phyloP scores from a whole-genome alignment of 2,113 vertebrate species.

The Bufo bufo region DNA sequence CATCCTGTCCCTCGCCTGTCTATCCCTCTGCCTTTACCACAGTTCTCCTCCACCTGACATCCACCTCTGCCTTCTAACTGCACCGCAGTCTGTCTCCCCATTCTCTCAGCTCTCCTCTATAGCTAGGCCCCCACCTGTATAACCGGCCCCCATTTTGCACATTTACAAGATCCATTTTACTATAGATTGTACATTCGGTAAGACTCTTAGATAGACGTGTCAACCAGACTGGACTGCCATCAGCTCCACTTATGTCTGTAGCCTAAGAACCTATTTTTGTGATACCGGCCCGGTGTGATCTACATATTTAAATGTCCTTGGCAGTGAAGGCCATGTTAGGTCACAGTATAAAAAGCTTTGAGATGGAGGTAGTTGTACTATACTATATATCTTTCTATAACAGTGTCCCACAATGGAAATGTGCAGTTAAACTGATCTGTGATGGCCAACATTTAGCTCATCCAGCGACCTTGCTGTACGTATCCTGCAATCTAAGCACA shows the following conservation, averaged over 20 bases:
- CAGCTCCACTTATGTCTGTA: too few species aligned
- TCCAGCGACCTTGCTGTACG: not conserved
- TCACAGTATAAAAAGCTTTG: not conserved
- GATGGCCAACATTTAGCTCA: not conserved
- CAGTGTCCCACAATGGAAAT: not conserved
- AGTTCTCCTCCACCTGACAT: too few species aligned
- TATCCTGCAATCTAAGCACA: not conserved
- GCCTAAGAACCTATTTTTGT: too few species aligned
- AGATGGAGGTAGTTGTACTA: not conserved
- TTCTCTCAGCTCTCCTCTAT: too few species aligned
- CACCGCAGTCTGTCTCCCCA: not conserved
- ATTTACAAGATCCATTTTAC: too few species aligned
- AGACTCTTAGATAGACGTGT: too few species aligned
- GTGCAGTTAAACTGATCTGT: not conserved
- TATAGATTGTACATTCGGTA: too few species aligned
- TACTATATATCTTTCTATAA: not conserved
- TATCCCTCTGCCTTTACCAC: not conserved
- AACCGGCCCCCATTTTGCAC: not conserved
- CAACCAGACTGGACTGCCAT: too few species aligned
- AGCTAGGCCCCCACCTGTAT: not conserved
- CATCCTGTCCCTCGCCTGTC: not conserved
- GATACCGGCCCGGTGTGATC: too few species aligned
- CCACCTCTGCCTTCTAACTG: not conserved
- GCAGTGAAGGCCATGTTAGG: not conserved
- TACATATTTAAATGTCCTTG: too few species aligned